Percentiles rank a stretch among this genome's conserved stretches.
Conservation (phyloP, 2,888 invertebrate species). For the Hanleya hanleyi region DNA sequence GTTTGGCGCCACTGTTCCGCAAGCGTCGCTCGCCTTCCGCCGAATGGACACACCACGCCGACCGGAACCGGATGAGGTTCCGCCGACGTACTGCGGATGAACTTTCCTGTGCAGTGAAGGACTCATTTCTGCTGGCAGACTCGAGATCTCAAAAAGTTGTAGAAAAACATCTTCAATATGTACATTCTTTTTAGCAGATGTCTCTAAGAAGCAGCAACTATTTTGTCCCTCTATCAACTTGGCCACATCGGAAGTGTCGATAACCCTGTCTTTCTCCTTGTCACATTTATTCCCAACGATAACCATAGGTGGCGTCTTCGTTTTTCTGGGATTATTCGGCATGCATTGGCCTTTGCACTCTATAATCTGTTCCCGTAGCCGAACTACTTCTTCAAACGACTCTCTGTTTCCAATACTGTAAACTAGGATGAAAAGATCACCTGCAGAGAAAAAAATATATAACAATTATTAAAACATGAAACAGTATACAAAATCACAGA, state of each 20-base stretch:
- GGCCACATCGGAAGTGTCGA: slow-evolving; percentile 84
- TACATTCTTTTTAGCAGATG: slow-evolving; percentile 87
- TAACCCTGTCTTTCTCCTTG: slow-evolving; percentile 82
- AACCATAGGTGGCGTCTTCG: slow-evolving; percentile 83
- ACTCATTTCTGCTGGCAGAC: slow-evolving; percentile 90
- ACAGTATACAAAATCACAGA: too few species aligned
- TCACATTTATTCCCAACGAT: slow-evolving; percentile 92
- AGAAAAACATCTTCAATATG: slow-evolving; percentile 90
- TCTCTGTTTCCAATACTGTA: slow-evolving; percentile 67
- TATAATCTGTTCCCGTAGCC: slow-evolving; percentile 67
- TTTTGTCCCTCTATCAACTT: slow-evolving; percentile 86
- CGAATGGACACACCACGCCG: slow-evolving; percentile 82
- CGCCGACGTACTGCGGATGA: slow-evolving; percentile 74
- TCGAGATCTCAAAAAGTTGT: slow-evolving; percentile 87
- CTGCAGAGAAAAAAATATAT: slow-evolving; percentile 75
- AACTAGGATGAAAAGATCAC: slow-evolving; percentile 74
- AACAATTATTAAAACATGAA: too few species aligned
- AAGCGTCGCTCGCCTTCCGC: slow-evolving; percentile 87
- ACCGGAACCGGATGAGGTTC: slow-evolving; percentile 37
- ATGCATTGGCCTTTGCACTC: slow-evolving; percentile 65
- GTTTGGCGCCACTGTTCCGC: slow-evolving; percentile 91
- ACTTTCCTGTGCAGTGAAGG: slow-evolving; percentile 87
- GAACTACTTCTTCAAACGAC: slow-evolving; percentile 68
- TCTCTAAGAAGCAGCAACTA: slow-evolving; percentile 86
- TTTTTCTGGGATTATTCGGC: slow-evolving; percentile 75